Conservation (phyloP, 2,888 invertebrate genomes). For the Meloe dianella region DNA sequence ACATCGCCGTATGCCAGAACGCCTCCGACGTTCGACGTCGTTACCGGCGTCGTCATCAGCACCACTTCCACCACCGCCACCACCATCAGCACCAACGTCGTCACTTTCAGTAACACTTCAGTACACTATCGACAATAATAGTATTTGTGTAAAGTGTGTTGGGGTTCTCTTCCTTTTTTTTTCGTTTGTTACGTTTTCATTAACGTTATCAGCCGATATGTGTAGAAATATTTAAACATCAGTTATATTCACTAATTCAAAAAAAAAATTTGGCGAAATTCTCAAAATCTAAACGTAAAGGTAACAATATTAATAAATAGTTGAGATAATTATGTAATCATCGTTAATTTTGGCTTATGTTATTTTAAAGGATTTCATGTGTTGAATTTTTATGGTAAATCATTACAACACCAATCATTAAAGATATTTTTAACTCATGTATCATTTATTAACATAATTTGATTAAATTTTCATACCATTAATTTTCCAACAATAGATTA, state of each 20-base stretch:
- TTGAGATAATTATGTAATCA: not conserved
- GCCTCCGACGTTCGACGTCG: conserved; percentile 17
- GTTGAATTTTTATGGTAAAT: not conserved
- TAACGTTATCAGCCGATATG: not conserved
- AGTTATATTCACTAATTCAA: not conserved
- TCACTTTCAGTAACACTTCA: conserved; percentile 22
- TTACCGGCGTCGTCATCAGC: conserved; percentile 18
- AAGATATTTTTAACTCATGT: not conserved
- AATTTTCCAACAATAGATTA: not conserved
- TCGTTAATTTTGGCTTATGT: not conserved
- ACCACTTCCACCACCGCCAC: conserved; percentile 6
- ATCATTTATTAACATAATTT: not conserved
- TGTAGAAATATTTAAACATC: not conserved
- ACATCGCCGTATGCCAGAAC: conserved; percentile 15
- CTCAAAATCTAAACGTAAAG: not conserved
- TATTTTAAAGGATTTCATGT: not conserved
- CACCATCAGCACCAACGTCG: conserved; percentile 10
- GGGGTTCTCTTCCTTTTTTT: not conserved
- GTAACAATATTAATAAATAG: not conserved
- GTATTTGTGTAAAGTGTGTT: conserved; percentile 19
- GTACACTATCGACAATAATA: conserved; percentile 10
- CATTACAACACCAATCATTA: not conserved
- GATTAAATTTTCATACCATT: not conserved
- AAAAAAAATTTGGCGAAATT: not conserved
- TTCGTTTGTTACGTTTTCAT: no score